A percentile compares a stretch with the other conserved stretches of the same genome.
These are phyloP conservation scores for Strigamia crassipes DNA, from an alignment of 2,888 invertebrate species.

Conservation along the genomic window DNA sequence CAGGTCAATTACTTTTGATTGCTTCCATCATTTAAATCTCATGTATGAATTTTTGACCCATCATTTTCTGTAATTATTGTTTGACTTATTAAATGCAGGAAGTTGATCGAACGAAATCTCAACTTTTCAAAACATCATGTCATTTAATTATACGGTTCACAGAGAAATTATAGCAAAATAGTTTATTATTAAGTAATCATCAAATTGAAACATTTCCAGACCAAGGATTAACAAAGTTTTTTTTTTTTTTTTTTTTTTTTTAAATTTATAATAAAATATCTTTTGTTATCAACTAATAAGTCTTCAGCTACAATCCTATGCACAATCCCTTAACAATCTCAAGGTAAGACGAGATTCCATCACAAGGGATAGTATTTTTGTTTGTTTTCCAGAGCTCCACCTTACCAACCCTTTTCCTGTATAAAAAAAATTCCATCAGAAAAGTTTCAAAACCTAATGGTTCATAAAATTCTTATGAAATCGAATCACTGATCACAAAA, in stretches of 20 bases:
- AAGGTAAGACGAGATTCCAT: constrained; percentile 5
- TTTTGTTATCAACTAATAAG: neutral
- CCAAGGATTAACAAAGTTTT: neutral
- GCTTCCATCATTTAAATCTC: neutral
- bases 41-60: neutral
- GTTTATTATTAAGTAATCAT: neutral
- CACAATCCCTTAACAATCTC: neutral
- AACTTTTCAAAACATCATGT: neutral
- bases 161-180: neutral
- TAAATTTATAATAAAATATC: neutral
- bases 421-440: neutral
- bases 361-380: neutral
- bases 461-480: neutral
- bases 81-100: neutral
- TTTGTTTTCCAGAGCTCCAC: neutral
- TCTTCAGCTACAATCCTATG: neutral
- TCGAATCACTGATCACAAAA: too few relatives aligned
- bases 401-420: neutral
- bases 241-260: neutral
- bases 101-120: neutral
- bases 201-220: neutral
- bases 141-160: neutral
- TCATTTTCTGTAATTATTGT: neutral
- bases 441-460: neutral
- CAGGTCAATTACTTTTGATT: neutral